These are phyloP conservation scores for Cyprinodon tularosa DNA, from an alignment of 2,113 vertebrate species.

Conservation along the genomic window DNA sequence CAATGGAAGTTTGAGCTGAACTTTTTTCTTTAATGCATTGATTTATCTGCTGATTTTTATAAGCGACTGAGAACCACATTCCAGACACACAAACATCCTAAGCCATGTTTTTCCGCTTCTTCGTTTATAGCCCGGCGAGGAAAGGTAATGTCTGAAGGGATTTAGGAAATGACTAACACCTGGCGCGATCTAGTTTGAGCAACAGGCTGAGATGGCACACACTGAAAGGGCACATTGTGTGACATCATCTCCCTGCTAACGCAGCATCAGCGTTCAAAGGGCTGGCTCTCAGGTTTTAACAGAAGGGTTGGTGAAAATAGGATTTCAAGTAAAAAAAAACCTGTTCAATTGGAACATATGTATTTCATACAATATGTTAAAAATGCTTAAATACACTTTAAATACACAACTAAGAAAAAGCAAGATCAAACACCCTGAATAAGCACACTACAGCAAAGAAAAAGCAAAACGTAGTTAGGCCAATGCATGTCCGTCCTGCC, in stretches of 20 bases:
- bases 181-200: constrained; percentile 22
- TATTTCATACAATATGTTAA: no score
- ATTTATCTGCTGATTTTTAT: not conserved
- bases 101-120: not conserved
- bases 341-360: no score
- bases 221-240: constrained; percentile 28
- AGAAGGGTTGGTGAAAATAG: not conserved
- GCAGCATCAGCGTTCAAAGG: not conserved
- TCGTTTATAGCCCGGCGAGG: constrained; percentile 12
- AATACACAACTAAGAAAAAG: not conserved
- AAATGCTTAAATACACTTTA: no score
- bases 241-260: constrained; percentile 9
- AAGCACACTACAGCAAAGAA: constrained; percentile 37
- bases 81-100: constrained; percentile 20
- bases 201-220: constrained; percentile 26
- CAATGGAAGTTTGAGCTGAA: not conserved
- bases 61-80: constrained; percentile 20
- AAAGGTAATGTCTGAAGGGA: constrained; percentile 26
- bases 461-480: constrained; percentile 59
- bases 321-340: not conserved
- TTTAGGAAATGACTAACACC: constrained; percentile 38
- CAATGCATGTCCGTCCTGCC: constrained; percentile 66
- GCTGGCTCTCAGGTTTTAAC: not conserved
- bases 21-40: not conserved
- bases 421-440: constrained; percentile 23